These are phyloP conservation scores for Sesamia inferens DNA, from an alignment of 2,888 invertebrate species.

Conservation along the genomic window DNA sequence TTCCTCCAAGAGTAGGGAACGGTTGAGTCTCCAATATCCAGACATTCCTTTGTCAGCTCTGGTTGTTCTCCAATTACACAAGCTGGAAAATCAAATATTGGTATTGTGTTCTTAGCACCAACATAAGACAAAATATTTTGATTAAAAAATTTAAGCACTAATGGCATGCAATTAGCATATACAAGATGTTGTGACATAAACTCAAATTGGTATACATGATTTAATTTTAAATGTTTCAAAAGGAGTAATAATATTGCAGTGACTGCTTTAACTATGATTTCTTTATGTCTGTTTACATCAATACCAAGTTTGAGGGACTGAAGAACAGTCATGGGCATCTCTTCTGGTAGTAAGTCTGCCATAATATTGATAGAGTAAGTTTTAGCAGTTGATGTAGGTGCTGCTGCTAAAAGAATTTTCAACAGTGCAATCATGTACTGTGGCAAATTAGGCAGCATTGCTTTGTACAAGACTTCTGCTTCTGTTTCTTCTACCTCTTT, in stretches of 20 bases:
- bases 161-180: conserved; percentile 99
- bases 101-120: conserved; percentile 97
- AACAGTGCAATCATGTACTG: conserved; percentile 99
- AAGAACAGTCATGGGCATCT: conserved; percentile 98
- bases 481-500: conserved; percentile 94
- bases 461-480: conserved; percentile 97
- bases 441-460: conserved; percentile 98
- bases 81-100: conserved; percentile 98
- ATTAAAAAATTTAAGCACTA: conserved; percentile 99
- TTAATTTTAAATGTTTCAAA: conserved; percentile 98
- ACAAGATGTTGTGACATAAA: conserved; percentile 99
- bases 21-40: conserved; percentile 95
- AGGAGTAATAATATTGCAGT: conserved; percentile 97
- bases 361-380: conserved; percentile 99
- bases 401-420: conserved; percentile 98
- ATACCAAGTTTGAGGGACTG: conserved; percentile 98
- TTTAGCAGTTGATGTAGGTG: conserved; percentile 99
- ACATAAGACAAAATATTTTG: conserved; percentile 99
- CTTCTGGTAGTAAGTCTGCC: conserved; percentile 99
- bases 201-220: conserved; percentile 99
- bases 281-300: conserved; percentile 99
- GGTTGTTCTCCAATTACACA: conserved; percentile 99
- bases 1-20: conserved; percentile 98
- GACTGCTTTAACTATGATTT: conserved; percentile 99
- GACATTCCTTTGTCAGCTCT: conserved; percentile 97